These are phyloP conservation scores for Sander vitreus DNA, from an alignment of 2,113 vertebrate genomes.

Conservation along the genomic window DNA sequence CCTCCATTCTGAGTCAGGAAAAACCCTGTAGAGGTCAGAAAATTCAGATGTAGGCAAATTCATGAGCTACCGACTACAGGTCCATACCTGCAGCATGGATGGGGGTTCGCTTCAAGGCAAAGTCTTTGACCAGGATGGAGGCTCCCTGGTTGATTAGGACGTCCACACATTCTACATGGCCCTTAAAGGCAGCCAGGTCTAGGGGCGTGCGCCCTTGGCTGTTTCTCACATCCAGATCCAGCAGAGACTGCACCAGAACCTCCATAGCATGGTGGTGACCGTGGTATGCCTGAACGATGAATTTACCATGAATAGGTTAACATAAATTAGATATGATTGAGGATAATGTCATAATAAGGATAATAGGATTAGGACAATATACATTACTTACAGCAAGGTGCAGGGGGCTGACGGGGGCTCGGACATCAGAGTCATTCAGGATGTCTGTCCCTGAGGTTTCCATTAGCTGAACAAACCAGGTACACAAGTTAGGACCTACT, in stretches of 20 bases:
- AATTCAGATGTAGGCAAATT: neutral
- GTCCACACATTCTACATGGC: slow-evolving; percentile 97
- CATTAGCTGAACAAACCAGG: slow-evolving; percentile 88
- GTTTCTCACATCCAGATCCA: slow-evolving; percentile 97
- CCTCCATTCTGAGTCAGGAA: too few relatives aligned
- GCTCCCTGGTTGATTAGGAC: slow-evolving; percentile 98
- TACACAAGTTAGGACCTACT: slow-evolving; percentile 21
- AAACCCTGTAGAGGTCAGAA: neutral
- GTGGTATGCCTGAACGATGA: slow-evolving; percentile 90
- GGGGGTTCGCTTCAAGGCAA: slow-evolving; percentile 93
- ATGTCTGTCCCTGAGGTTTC: slow-evolving; percentile 96
- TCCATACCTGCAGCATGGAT: slow-evolving; percentile 94
- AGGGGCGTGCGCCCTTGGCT: slow-evolving; percentile 94
- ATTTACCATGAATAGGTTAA: neutral
- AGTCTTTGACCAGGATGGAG: slow-evolving; percentile 97
- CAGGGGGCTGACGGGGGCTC: slow-evolving; percentile 94
- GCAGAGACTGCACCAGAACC: slow-evolving; percentile 95
- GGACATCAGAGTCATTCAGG: slow-evolving; percentile 92
- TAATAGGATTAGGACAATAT: neutral
- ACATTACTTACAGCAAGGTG: slow-evolving; percentile 94
- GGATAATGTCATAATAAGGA: neutral
- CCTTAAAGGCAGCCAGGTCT: slow-evolving; percentile 96
- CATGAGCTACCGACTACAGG: neutral
- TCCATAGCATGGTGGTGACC: slow-evolving; percentile 97
- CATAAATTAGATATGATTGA: neutral